Conservation (phyloP, 2,888 invertebrate genomes). For the Didymodactylos carnosus region DNA sequence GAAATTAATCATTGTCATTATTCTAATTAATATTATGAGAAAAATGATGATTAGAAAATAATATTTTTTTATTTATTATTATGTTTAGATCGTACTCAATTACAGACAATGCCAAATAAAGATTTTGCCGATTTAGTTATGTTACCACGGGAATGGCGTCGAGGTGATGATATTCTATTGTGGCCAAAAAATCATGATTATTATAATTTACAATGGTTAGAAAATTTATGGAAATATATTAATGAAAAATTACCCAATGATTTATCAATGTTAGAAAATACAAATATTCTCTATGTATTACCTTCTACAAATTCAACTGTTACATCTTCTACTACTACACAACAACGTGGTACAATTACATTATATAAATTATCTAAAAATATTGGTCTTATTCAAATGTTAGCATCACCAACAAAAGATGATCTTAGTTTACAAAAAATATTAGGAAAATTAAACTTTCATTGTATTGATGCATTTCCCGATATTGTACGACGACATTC, state of each 20-base stretch:
- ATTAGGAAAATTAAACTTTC: slow-evolving; percentile 4
- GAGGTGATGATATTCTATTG: slow-evolving; percentile 3
- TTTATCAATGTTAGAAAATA: slow-evolving; percentile 6
- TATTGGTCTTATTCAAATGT: slow-evolving; percentile 1
- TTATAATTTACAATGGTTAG: slow-evolving; percentile 9
- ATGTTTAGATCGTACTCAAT: slow-evolving; percentile 7
- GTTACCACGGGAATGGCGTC: slow-evolving; percentile 13
- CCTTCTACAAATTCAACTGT: neutral
- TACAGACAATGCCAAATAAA: slow-evolving; percentile 8
- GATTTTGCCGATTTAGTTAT: slow-evolving; percentile 12
- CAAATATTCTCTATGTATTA: slow-evolving; percentile 6
- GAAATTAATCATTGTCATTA: neutral
- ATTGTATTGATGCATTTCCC: slow-evolving; percentile 7
- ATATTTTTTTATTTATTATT: neutral
- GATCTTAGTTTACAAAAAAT: neutral
- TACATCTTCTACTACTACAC: neutral
- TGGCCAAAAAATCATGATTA: slow-evolving; percentile 11
- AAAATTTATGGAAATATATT: slow-evolving; percentile 14
- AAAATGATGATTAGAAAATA: neutral
- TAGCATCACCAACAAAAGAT: neutral
- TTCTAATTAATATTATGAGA: neutral
- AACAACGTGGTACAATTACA: neutral
- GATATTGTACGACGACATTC: neutral
- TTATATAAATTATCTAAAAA: slow-evolving; percentile 13
- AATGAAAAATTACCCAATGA: slow-evolving; percentile 10